Base-by-base conservation (phyloP, 2,113 vertebrate genomes). In the Poeciliopsis occidentalis region DNA sequence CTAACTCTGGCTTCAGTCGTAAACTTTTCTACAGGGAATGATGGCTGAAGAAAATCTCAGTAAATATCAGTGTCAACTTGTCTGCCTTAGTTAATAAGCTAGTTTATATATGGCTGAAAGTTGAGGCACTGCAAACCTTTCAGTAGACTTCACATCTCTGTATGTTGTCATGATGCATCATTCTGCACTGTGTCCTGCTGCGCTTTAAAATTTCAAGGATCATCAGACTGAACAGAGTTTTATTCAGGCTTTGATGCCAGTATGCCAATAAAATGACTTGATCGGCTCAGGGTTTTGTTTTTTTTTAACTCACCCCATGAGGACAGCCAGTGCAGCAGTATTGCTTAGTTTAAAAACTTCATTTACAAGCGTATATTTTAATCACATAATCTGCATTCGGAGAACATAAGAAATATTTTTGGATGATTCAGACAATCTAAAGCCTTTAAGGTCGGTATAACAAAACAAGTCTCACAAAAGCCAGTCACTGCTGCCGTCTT, bases 251-350 rank as follows among this genome's bases (percentile, higher is more conserved):
- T 15, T 47, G 44, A 47, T 44, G 41, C 1, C 44, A 47, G 15
- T 47, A 47, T 47, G 44, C 13, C 29, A 75, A 85, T 64, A 75
- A 82, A 87, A 69, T 8, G 51, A 77, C 75, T 67, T 69, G 64
- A 75, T 65, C 24, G 15, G 4, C 61, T 69, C 37, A 32, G 64
- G 34, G 30, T 26, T 60, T 2, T 11, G 10, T 26, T 54, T 69
- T 60, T 37, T 26, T 60, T 69, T 61, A 31, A 31, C 71, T 70
- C 26, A 66, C 68, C 66, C 69, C 27, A n/a, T 5, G 62, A 30
- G 79, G 47, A 63, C 64, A 64, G 64, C 41, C n/a, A 15, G 37
- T 15, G 39, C 24, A 41, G 54, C 6, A 1, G 13, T 37, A 31
- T 30, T 64, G 30, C 60, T 73, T 27, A 26, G 27, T 39, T 73